Conservation (phyloP, 2,797 vertebrate species). For the Lophotriccus pileatus region DNA sequence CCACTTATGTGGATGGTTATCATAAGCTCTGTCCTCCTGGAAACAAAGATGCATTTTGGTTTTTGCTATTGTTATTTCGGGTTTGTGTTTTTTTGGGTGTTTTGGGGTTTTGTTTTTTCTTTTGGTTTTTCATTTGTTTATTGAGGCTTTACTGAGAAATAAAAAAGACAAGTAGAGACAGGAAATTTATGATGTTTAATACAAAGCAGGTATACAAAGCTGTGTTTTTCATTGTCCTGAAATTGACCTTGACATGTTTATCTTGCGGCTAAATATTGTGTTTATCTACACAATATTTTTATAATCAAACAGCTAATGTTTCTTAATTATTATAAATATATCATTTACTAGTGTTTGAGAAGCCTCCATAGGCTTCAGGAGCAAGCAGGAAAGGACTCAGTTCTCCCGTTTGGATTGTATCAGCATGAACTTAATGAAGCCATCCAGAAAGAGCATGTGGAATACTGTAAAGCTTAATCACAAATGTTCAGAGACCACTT, state of each 20-base stretch:
- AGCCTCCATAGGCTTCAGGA: background rate
- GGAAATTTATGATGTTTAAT: background rate
- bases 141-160: background rate
- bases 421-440: background rate
- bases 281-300: background rate
- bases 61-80: background rate
- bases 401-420: background rate
- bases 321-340: background rate
- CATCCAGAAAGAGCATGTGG: background rate
- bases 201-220: background rate
- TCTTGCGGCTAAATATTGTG: background rate
- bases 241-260: background rate
- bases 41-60: background rate
- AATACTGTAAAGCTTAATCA: background rate
- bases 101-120: background rate
- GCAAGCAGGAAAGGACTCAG: background rate
- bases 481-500: background rate
- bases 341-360: background rate
- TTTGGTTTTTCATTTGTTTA: background rate
- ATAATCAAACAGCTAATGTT: background rate
- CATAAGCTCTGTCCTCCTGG: background rate
- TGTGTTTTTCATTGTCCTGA: background rate
- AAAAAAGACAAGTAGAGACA: background rate
- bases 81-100: fast-evolving
- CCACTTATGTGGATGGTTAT: background rate